phyloP scores from a whole-genome alignment of 1,140 invertebrate genomes.

The Neodiprion virginianus region DNA sequence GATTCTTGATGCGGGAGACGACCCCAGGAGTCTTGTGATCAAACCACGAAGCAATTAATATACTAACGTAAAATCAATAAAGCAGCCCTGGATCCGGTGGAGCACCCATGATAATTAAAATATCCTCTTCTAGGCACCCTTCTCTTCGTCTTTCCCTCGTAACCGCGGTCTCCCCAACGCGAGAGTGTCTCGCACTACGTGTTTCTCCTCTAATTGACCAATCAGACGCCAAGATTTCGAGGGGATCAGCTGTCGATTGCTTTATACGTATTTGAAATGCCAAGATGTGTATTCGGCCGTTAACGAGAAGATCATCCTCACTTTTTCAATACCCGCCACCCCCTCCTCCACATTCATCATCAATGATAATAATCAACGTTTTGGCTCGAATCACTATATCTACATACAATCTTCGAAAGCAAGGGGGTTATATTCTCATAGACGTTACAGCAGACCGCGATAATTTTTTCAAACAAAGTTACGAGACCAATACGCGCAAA shows the following conservation, averaged over 20 bases:
- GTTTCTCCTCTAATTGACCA: constrained; percentile 61
- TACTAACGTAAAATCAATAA: constrained; percentile 49
- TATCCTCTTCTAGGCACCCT: constrained; percentile 45
- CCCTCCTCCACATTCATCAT: neutral
- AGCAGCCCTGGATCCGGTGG: constrained; percentile 36
- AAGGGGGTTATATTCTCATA: too few species aligned
- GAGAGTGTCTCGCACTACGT: constrained; percentile 53
- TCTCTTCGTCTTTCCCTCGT: constrained; percentile 24
- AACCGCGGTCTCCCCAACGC: constrained; percentile 35
- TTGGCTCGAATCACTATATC: neutral
- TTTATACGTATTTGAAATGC: neutral
- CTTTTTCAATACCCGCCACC: too few species aligned
- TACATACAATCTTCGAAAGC: too few species aligned
- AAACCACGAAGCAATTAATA: constrained; percentile 54
- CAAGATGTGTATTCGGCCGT: neutral
- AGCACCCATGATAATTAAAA: constrained; percentile 59
- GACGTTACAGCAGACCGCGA: too few species aligned
- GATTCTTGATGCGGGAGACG: neutral
- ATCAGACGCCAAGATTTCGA: constrained; percentile 57
- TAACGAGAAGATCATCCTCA: too few species aligned
- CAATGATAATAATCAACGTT: neutral
- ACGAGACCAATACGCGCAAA: too few species aligned
- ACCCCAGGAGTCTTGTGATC: constrained; percentile 28
- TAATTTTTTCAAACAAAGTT: too few species aligned
- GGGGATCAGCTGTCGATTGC: constrained; percentile 56